A percentile compares a stretch with the other conserved stretches of the same genome.
phyloP scores from a whole-genome alignment of 2,113 vertebrate species.

The Natator depressus region DNA sequence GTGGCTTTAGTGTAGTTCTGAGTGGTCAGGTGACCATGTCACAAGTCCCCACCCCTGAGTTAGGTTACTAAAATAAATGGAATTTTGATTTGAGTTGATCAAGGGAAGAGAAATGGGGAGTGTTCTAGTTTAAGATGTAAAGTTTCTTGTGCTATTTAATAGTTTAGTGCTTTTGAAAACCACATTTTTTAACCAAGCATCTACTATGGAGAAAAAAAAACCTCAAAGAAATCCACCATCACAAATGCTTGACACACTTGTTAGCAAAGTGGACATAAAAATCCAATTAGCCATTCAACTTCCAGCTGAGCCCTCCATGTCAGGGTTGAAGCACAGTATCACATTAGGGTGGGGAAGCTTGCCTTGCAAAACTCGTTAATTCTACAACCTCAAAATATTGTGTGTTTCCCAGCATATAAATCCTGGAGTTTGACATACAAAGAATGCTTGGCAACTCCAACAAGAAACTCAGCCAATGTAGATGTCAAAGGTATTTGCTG shows the following conservation, averaged over 20 bases:
- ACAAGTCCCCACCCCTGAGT: background rate
- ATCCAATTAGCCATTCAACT: background rate
- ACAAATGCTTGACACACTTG: background rate
- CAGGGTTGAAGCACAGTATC: background rate
- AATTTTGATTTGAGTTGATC: background rate
- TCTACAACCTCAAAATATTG: slow-evolving; percentile 55
- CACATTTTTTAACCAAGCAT: background rate
- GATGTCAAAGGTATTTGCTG: slow-evolving; percentile 73
- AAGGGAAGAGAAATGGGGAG: background rate
- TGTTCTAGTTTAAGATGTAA: background rate
- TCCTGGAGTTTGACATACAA: slow-evolving; percentile 72
- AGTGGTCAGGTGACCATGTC: rapidly evolving
- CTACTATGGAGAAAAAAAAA: background rate
- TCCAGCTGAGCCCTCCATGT: background rate
- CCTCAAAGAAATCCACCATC: background rate
- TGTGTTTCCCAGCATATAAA: slow-evolving; percentile 72
- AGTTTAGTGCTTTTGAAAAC: background rate
- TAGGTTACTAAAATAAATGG: background rate
- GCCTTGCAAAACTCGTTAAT: slow-evolving; percentile 41
- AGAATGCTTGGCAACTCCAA: slow-evolving; percentile 77
- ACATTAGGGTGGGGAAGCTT: background rate
- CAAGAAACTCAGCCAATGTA: slow-evolving; percentile 68
- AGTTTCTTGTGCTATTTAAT: background rate
- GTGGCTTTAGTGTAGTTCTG: too few species aligned
- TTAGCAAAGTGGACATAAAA: background rate